Percentiles rank a stretch among this genome's conserved stretches.
Conservation (phyloP, 2,888 invertebrate genomes). For the Bhutanitis thaidina region DNA sequence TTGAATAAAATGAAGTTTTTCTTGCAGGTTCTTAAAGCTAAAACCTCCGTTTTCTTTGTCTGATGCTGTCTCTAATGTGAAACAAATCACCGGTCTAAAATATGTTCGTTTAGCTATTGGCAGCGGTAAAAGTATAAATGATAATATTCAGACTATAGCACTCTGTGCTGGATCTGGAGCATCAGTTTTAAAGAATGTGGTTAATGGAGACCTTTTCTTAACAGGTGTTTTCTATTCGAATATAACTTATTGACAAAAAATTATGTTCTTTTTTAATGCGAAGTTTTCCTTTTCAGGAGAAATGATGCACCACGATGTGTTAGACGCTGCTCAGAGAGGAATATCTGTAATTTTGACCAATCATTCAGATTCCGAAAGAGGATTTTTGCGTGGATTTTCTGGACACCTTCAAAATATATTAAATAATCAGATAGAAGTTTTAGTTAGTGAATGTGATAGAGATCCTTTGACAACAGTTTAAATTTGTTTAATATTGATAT, state of each 20-base stretch:
- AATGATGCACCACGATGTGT: conserved; percentile 96
- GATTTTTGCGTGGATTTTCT: conserved; percentile 85
- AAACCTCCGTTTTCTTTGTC: conserved; percentile 58
- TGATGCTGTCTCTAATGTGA: conserved; percentile 83
- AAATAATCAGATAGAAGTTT: conserved; percentile 79
- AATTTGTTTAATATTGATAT: background rate
- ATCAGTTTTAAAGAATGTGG: conserved; percentile 85
- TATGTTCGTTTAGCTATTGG: conserved; percentile 88
- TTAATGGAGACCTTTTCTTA: conserved; percentile 87
- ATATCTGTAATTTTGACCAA: conserved; percentile 92
- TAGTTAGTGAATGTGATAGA: conserved; percentile 85
- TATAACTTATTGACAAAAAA: background rate
- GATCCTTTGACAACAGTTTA: conserved; percentile 89
- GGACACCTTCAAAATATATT: conserved; percentile 48
- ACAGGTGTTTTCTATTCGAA: conserved; percentile 76
- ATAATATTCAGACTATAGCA: conserved; percentile 82
- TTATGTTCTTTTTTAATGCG: too few relatives aligned
- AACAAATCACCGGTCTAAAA: conserved; percentile 83
- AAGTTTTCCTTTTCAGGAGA: conserved; percentile 79
- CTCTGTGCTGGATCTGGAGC: conserved; percentile 95
- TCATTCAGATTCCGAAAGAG: conserved; percentile 96
- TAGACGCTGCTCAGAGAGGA: conserved; percentile 90
- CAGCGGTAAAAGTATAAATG: conserved; percentile 52
- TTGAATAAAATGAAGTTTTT: background rate
- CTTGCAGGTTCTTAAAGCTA: conserved; percentile 52